These are phyloP conservation scores for Heliothis peltigera DNA, from an alignment of 2,888 invertebrate genomes.

Conservation along the genomic window DNA sequence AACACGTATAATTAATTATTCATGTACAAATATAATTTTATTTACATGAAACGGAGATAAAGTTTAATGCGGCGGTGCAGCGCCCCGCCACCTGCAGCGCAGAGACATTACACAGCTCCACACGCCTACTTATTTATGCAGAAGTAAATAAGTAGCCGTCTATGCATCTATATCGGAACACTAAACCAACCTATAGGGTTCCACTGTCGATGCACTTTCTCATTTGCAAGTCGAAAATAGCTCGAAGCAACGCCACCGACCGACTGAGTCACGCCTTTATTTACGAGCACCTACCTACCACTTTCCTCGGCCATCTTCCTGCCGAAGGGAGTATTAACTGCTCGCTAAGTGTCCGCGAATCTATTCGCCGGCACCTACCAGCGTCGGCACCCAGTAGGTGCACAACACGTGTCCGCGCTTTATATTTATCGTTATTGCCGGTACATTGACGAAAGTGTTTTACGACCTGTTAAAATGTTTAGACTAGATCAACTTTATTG, in stretches of 20 bases:
- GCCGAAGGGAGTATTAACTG: slow-evolving; percentile 66
- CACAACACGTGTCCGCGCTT: slow-evolving; percentile 60
- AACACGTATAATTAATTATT: slow-evolving; percentile 25
- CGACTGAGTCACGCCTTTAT: slow-evolving; percentile 82
- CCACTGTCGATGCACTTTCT: slow-evolving; percentile 81
- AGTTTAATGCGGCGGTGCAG: slow-evolving; percentile 53
- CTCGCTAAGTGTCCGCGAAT: slow-evolving; percentile 69
- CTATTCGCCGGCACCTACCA: slow-evolving; percentile 47
- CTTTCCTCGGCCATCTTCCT: slow-evolving; percentile 73
- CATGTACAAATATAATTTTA: slow-evolving; percentile 11
- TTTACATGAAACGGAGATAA: slow-evolving; percentile 16
- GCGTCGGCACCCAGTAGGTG: slow-evolving; percentile 7
- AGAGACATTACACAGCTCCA: slow-evolving; percentile 33
- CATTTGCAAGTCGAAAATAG: slow-evolving; percentile 86
- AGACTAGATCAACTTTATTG: slow-evolving; percentile 51
- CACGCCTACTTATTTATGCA: slow-evolving; percentile 42
- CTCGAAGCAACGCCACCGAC: slow-evolving; percentile 68
- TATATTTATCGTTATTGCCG: slow-evolving; percentile 62
- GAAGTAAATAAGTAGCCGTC: slow-evolving; percentile 50
- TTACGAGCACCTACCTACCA: slow-evolving; percentile 75
- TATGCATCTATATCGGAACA: slow-evolving; percentile 48
- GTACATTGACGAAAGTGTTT: slow-evolving; percentile 51
- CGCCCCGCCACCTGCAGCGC: slow-evolving; percentile 61
- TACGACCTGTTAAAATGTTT: slow-evolving; percentile 59
- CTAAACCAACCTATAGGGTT: slow-evolving; percentile 52